Evolutionary conservation across 2,113 vertebrate species (phyloP), one percentile per base, ranked within the genome.

Genomic region (Spilogale gracilis): DNA sequence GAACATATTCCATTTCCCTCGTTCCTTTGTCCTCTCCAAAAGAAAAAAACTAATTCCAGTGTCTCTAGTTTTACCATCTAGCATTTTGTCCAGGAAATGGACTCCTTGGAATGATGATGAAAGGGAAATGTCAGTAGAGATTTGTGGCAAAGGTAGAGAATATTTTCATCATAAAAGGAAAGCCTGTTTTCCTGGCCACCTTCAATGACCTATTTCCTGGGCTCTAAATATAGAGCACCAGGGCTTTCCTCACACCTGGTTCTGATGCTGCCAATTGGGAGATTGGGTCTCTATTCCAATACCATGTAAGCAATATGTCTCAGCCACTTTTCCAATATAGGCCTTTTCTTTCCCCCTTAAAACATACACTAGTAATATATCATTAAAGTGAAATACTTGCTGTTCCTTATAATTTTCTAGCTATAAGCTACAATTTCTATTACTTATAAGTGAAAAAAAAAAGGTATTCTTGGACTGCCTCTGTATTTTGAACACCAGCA

Each of bases 191-290:
- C 48, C 76, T 94, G 89, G 95, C 90, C 69, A 65, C 76, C 17
- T 43, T 50, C 9, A 23, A 27, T 74, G 87, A 48, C 50, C 82
- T 95, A 23, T 89, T 97, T 73, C 84, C 52, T 88, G 27, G 17
- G 48, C 8, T 32, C 95, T 96, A 97, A 96, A 80, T 94, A 67
- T 91, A 96, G 94, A 96, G 56, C 58, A 32, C 50, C 81, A 95
- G 95, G 95, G 92, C 63, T 97, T 97, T 87, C 95, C 84, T 97
- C 90, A 81, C 84, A 97, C 80, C 92, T 96, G 84, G 54, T 80
- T 32, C 88, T 9, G 12, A 27, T 0, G 11, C 91, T 94, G 91
- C 91, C 92, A 93, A 52, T 48, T 43, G 25, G 38, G 83, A 14
- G n/a, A 85, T 3, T 21, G 9, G 86, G 38, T 89, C 67, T 97